Base-by-base conservation (phyloP, 2,113 vertebrate genomes). In the Tonatia bakeri region DNA sequence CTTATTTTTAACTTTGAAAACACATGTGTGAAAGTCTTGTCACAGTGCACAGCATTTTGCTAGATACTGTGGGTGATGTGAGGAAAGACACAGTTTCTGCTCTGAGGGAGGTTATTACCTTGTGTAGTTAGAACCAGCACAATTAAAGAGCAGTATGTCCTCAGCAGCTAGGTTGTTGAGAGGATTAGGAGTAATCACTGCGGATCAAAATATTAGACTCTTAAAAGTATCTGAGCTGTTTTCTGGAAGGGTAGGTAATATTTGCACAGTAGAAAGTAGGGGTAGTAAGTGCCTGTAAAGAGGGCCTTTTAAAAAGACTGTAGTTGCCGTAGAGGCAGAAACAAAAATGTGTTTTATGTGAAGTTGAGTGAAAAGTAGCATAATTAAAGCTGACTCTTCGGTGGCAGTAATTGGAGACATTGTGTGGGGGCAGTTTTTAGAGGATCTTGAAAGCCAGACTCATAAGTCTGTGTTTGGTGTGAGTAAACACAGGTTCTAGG, bases 1-100 rank as follows among this genome's bases (percentile, higher is more conserved):
- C 81, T 83, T 84, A 65, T 67, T 75, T 95, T 73, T 67, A 73
- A 31, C 24, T 73, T 90, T 69, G 33, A 59, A 95, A 94, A 69
- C 56, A 40, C 64, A 36, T 33, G 45, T 7, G 7, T 82, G 52
- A 76, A 79, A 67, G 47, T 1, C 40, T 69, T 79, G n/a, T n/a
- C 38, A 83, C 52, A 82, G 47, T 59, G 3, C 12, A 28, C 5
- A 64, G 1, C 26, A 56, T 91, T 80, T 84, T 88, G 7, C 33
- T 75, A 83, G 65, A 45, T 47, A 24, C 36, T 47, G 6, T 85
- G 86, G 22, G 4, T 76, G 65, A 28, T 59, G 50, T 95, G 64
- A 92, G 24, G 36, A 45, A 79, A 73, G 45, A 54, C 24, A 50
- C 5, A 54, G 24, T 75, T 38, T 19, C 36, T 85, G 47, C 40